These are phyloP conservation scores for Osmoderma eremita DNA, from an alignment of 2,888 invertebrate species.

Conservation along the genomic window DNA sequence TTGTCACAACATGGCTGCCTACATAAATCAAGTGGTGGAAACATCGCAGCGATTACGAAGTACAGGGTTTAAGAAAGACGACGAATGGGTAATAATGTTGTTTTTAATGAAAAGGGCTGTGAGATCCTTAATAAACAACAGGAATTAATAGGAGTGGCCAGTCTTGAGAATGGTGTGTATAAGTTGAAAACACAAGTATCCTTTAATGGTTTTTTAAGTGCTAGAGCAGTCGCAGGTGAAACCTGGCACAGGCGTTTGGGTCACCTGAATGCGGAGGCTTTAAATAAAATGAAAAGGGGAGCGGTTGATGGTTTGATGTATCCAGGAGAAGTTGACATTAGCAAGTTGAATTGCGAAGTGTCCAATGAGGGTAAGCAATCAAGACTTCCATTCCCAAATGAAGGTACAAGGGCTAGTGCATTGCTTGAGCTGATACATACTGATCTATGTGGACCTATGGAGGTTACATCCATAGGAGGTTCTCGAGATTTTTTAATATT, in stretches of 20 bases:
- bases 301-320: constrained; percentile 25
- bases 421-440: constrained; percentile 50
- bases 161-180: neutral
- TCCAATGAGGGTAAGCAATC: constrained; percentile 52
- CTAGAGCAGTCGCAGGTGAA: neutral
- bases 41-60: constrained; percentile 49
- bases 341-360: constrained; percentile 43
- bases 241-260: constrained; percentile 42
- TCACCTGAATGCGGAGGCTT: constrained; percentile 37
- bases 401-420: constrained; percentile 44
- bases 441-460: constrained; percentile 47
- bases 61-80: constrained; percentile 50
- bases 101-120: neutral
- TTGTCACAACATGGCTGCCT: constrained; percentile 43
- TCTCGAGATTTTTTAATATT: constrained; percentile 49
- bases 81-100: constrained; percentile 16
- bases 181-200: constrained; percentile 3
- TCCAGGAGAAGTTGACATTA: constrained; percentile 12
- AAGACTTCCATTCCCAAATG: constrained; percentile 49
- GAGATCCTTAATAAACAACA: neutral
- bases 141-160: constrained; percentile 6
- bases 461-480: constrained; percentile 49
- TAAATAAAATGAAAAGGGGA: constrained; percentile 35
- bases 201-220: constrained; percentile 1
- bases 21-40: constrained; percentile 52